Percentiles rank a stretch among this genome's conserved stretches.
Conservation (phyloP, 2,797 vertebrate species). For the Cuniculus paca region DNA sequence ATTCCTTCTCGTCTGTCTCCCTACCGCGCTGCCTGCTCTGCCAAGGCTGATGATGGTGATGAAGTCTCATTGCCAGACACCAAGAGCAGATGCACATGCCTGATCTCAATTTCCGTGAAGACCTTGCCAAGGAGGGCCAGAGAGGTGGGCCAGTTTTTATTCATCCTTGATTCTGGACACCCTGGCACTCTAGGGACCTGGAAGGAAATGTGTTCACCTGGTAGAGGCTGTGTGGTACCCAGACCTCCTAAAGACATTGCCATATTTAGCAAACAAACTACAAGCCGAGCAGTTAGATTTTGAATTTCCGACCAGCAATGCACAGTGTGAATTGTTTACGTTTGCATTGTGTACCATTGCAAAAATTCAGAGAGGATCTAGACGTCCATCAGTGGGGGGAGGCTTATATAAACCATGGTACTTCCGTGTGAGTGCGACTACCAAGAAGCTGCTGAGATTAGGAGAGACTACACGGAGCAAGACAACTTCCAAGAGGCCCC, state of each 20-base stretch:
- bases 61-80: not conserved
- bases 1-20: not conserved
- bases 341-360: not conserved
- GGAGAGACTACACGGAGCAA: not conserved
- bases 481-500: not conserved
- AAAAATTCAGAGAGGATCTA: not conserved
- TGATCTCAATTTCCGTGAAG: not conserved
- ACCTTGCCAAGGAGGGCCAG: not conserved
- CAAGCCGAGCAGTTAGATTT: not conserved
- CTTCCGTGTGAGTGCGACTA: not conserved
- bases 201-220: not conserved
- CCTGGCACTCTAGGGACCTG: not conserved
- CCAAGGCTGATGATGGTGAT: not conserved
- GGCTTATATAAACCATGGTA: not conserved
- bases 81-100: not conserved
- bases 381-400: not conserved
- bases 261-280: not conserved
- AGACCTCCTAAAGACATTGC: not conserved
- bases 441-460: not conserved
- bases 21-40: not conserved
- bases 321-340: not conserved
- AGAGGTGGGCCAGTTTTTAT: not conserved
- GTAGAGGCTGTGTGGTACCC: not conserved
- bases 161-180: not conserved
- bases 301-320: not conserved